Percentiles rank a stretch among this genome's conserved stretches.
These are phyloP conservation scores for Parasteatoda tepidariorum DNA, from an alignment of 1,140 invertebrate species.

Conservation along the genomic window DNA sequence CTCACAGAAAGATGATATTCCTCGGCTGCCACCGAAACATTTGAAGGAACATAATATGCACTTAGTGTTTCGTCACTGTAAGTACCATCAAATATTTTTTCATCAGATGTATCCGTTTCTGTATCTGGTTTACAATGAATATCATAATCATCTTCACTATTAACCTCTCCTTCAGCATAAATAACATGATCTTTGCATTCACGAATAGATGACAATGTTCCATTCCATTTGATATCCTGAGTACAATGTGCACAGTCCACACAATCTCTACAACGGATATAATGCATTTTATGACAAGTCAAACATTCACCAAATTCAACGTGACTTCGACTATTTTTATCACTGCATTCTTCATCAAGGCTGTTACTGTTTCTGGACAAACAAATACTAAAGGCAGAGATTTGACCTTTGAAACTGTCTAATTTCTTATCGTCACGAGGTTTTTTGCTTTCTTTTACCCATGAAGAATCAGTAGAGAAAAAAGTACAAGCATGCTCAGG, in stretches of 20 bases:
- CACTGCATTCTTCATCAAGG: constrained; percentile 7
- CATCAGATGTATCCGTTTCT: constrained; percentile 55
- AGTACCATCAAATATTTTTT: constrained; percentile 51
- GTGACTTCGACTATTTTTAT: constrained; percentile 37
- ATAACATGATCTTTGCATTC: constrained; percentile 55
- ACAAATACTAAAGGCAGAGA: constrained; percentile 53
- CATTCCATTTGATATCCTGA: constrained; percentile 51
- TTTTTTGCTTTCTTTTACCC: constrained; percentile 7
- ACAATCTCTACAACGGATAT: constrained; percentile 40
- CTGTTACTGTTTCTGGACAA: constrained; percentile 21
- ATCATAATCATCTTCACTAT: constrained; percentile 52
- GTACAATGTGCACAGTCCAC: constrained; percentile 43
- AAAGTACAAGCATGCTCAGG: constrained; percentile 44
- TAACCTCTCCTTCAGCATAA: constrained; percentile 45
- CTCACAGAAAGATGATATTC: constrained; percentile 50
- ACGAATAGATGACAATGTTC: constrained; percentile 42
- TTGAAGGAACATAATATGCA: constrained; percentile 60
- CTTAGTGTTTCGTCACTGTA: constrained; percentile 59
- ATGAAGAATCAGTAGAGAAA: constrained; percentile 32
- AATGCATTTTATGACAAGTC: constrained; percentile 57
- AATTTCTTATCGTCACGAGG: constrained; percentile 41
- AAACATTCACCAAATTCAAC: constrained; percentile 52
- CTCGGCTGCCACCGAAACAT: constrained; percentile 51
- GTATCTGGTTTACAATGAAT: constrained; percentile 50
- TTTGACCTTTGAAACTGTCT: constrained; percentile 47